These are phyloP conservation scores for Trichomalopsis sarcophagae DNA, from an alignment of 1,140 invertebrate genomes.

Conservation along the genomic window DNA sequence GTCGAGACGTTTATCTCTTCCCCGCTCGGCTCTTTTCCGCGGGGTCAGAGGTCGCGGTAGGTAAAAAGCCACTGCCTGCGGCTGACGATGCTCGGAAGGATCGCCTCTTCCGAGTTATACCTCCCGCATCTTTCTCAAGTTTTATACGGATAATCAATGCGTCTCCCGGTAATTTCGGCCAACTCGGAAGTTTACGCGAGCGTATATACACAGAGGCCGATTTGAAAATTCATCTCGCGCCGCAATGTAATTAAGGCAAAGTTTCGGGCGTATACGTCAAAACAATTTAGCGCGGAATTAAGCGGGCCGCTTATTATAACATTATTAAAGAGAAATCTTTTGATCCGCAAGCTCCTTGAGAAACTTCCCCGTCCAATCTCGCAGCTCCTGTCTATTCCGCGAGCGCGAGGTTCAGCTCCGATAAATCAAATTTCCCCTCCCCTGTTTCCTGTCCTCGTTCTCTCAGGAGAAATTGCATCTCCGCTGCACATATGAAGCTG, in stretches of 20 bases:
- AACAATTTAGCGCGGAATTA: constrained; percentile 38
- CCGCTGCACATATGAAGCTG: neutral
- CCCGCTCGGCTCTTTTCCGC: neutral
- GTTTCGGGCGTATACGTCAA: neutral
- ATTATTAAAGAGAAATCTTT: constrained; percentile 30
- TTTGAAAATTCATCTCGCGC: neutral
- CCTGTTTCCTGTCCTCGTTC: neutral
- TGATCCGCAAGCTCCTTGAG: constrained; percentile 31
- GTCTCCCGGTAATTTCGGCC: too few species aligned
- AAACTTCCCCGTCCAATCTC: constrained; percentile 13
- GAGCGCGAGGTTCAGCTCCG: neutral
- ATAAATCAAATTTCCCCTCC: constrained; percentile 37
- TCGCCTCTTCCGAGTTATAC: too few species aligned
- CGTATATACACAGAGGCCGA: too few species aligned
- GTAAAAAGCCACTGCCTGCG: too few species aligned
- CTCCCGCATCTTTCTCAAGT: too few species aligned
- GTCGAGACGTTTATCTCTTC: constrained; percentile 35
- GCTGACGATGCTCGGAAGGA: too few species aligned
- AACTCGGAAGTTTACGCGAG: too few species aligned
- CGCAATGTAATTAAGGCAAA: too few species aligned
- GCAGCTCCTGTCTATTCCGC: neutral
- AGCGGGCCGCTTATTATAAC: neutral
- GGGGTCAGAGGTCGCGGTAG: neutral
- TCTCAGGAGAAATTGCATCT: constrained; percentile 6
- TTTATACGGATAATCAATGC: too few species aligned